Base-by-base conservation (phyloP, 2,888 invertebrate species). In the Drosophila histrio region DNA sequence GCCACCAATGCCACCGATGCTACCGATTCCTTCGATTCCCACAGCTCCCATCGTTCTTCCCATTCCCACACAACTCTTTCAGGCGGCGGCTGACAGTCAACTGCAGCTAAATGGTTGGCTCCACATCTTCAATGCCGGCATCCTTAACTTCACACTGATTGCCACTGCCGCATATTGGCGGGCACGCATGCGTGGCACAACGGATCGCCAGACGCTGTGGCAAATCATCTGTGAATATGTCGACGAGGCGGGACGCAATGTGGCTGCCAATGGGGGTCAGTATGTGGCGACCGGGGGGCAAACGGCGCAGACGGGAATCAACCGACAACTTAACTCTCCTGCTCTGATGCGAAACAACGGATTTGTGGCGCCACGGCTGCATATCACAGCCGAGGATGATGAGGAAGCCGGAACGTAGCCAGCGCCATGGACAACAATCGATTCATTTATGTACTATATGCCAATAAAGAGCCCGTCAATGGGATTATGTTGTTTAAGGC, bases 401-500 rank as follows among this genome's bases (percentile, higher is more conserved):
- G 88, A 76, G 22, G 69, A 82, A 0, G 39, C 3, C 5, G 46
- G 53, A 2, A 15, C 43, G 24, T 38, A 54, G 2, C 28, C 24
- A 19, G 32, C 36, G n/a, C 43, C 50, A n/a, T 63, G 50, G 63
- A 38, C 41, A 32, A 30, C 39, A 21, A 56, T 62, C 66, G 61
- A 57, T 59, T 56, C 47, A 74, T 69, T 57, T 59, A 59, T 59
- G 41, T 67, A 19, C n/a, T 50, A 52, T 64, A 67, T 78, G 76
- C 79, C 79, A 79, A 82, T 82, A 81, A 82, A 81, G 69, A 39
- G 70, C 47, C 74, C 58, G 71, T 79, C 85, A 82, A 72, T 85
- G 78, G 74, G 85, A 82, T 82, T 85, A 82, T 85, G 82, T 82
- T 84, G 81, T 84, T 82, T 85, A 82, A 85, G 72, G 79, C 82